phyloP scores from a whole-genome alignment of 2,113 vertebrate genomes.

The Callipepla californica region DNA sequence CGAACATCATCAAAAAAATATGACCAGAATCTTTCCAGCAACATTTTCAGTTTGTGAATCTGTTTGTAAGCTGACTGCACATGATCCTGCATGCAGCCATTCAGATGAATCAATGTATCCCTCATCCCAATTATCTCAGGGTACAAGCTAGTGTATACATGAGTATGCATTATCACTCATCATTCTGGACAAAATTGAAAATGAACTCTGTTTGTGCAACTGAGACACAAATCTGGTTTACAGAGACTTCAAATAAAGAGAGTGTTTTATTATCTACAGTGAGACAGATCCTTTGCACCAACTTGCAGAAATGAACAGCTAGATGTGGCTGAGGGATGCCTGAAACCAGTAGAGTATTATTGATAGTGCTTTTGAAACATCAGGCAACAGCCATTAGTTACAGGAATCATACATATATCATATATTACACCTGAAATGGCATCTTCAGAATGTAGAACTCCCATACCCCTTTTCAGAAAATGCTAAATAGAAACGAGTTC shows the following conservation, averaged over 20 bases:
- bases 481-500: neutral
- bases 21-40: neutral
- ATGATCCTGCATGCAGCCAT: neutral
- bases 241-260: neutral
- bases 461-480: neutral
- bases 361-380: neutral
- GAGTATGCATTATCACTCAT: neutral
- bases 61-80: neutral
- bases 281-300: neutral
- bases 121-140: neutral
- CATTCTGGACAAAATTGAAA: neutral
- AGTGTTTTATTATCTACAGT: neutral
- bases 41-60: neutral
- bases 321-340: neutral
- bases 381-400: neutral
- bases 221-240: neutral
- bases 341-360: neutral
- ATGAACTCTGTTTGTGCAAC: neutral
- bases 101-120: neutral
- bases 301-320: neutral
- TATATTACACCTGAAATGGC: neutral
- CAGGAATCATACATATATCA: neutral
- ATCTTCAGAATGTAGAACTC: neutral
- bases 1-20: neutral
- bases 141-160: rapidly evolving